Conservation (phyloP, 2,113 vertebrate species). For the Engraulis encrasicolus region DNA sequence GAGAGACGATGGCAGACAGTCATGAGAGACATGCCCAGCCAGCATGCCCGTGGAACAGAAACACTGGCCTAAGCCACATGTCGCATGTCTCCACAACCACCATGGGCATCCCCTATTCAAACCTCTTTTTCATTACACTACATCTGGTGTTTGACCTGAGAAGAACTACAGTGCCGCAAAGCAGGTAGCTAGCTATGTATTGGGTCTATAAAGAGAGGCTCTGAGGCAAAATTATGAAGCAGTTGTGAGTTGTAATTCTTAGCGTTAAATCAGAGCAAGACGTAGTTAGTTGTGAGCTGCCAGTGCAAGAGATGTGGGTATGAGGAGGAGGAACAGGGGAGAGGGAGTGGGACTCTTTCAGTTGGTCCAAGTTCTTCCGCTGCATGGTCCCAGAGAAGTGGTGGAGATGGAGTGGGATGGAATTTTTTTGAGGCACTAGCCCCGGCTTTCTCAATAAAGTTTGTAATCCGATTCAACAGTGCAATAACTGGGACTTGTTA, state of each 20-base stretch:
- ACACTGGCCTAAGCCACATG: background rate
- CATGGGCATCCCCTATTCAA: background rate
- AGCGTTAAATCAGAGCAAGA: background rate
- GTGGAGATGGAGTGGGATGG: slow-evolving; percentile 34
- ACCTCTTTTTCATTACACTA: too few relatives aligned
- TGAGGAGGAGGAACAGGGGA: background rate
- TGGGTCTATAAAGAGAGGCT: background rate
- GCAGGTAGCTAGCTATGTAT: background rate
- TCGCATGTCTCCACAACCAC: background rate
- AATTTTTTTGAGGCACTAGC: slow-evolving; percentile 72
- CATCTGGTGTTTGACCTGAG: background rate
- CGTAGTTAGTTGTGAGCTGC: background rate
- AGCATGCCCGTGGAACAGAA: background rate
- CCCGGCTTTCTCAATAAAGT: slow-evolving; percentile 69
- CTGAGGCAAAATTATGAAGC: background rate
- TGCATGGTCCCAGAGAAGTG: background rate
- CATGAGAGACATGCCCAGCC: background rate
- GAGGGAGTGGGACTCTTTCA: background rate
- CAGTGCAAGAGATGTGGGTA: background rate
- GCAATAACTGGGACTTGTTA: slow-evolving; percentile 78
- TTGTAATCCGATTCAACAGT: slow-evolving; percentile 74
- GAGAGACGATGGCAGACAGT: background rate
- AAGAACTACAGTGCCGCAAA: background rate
- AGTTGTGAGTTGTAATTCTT: background rate
- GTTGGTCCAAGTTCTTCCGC: background rate